Evolutionary conservation across 2,113 vertebrate species (phyloP).

Genomic region (Mesocricetus auratus): DNA sequence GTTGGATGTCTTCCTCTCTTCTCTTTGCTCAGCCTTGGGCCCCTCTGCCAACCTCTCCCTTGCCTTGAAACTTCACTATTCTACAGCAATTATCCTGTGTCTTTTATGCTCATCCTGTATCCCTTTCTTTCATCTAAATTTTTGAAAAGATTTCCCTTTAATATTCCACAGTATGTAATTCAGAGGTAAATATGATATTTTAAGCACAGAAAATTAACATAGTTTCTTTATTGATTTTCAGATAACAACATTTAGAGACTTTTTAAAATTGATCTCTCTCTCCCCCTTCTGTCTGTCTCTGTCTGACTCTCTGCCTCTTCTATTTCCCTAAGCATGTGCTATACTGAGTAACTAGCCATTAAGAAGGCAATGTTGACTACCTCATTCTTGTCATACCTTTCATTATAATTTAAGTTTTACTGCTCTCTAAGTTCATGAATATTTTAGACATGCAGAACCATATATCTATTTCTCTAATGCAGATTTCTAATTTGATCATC

Average conservation of each 20-base stretch:
- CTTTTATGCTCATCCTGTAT: not conserved
- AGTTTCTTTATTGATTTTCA: not conserved
- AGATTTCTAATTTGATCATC: not conserved
- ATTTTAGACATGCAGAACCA: not conserved
- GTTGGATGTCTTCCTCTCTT: slow-evolving; percentile 24
- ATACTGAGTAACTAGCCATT: not conserved
- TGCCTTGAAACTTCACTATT: not conserved
- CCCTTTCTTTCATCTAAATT: not conserved
- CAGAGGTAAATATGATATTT: not conserved
- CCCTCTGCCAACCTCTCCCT: slow-evolving; percentile 16
- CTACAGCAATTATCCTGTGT: not conserved
- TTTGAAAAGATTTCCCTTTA: not conserved
- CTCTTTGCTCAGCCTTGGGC: not conserved
- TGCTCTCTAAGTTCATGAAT: not conserved
- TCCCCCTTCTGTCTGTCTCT: not conserved
- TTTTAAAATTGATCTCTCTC: not conserved
- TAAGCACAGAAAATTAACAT: slow-evolving; percentile 20
- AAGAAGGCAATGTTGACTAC: not conserved
- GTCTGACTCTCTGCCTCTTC: not conserved
- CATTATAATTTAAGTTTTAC: not conserved
- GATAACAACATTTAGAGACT: not conserved
- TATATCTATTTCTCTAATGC: not conserved
- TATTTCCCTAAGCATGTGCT: not conserved
- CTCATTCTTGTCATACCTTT: not conserved
- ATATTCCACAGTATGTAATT: not conserved